Evolutionary conservation across 2,113 vertebrate genomes (phyloP).

Genomic region (Spea multiplicata): DNA sequence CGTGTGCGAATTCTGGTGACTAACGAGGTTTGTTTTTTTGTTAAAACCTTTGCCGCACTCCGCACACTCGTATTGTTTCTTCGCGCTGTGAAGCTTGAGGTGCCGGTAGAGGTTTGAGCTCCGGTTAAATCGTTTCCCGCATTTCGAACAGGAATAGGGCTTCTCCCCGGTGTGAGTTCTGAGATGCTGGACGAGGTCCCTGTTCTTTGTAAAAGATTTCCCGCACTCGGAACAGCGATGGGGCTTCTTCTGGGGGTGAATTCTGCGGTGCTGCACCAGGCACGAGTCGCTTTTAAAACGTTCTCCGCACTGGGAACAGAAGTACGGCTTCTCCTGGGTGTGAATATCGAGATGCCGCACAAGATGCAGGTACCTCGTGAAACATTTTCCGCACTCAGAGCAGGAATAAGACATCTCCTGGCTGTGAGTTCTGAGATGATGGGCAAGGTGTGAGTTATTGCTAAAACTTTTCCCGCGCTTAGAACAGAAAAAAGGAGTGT

Average conservation of each 20-base stretch:
- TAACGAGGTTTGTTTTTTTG: neutral
- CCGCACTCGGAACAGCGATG: constrained; percentile 11
- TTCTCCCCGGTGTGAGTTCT: constrained; percentile 20
- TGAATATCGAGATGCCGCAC: no score
- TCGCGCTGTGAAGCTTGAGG: neutral
- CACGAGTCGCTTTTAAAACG: no score
- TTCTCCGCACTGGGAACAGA: no score
- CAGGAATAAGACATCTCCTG: no score
- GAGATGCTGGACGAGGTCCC: neutral
- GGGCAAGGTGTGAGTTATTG: no score
- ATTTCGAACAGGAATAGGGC: constrained; percentile 5
- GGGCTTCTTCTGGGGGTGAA: constrained; percentile 1
- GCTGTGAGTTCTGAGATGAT: no score
- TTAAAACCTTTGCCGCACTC: constrained; percentile 2
- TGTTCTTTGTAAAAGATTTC: neutral
- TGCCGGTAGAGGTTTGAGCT: neutral
- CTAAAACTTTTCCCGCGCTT: no score
- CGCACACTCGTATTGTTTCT: neutral
- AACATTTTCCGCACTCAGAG: no score
- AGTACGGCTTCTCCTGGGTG: no score
- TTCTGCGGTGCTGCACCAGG: neutral
- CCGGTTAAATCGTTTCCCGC: neutral
- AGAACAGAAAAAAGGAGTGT: no score
- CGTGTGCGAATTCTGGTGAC: neutral
- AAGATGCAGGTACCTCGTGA: no score